phyloP scores from a whole-genome alignment of 1,140 invertebrate genomes.

The Drosophila simulans region DNA sequence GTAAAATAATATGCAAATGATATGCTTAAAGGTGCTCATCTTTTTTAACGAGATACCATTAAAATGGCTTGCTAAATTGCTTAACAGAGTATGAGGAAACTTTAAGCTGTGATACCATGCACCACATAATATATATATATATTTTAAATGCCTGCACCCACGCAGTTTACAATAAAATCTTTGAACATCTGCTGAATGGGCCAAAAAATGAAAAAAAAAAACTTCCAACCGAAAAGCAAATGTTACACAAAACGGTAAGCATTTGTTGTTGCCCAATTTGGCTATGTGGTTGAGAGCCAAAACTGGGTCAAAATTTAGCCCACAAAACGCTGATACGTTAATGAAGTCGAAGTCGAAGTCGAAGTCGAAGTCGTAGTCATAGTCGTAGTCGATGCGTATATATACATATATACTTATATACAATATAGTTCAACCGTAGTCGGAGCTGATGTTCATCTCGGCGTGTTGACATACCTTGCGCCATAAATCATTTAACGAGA shows the following conservation, averaged over 20 bases:
- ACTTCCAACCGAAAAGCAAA: constrained; percentile 20
- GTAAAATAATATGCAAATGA: neutral
- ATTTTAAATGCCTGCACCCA: constrained; percentile 19
- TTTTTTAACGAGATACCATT: neutral
- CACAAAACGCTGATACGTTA: constrained; percentile 47
- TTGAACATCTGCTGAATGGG: constrained; percentile 9
- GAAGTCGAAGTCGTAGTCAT: constrained; percentile 11
- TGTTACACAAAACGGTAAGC: constrained; percentile 28
- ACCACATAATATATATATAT: constrained; percentile 15
- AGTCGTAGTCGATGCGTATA: neutral
- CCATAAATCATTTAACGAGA: constrained; percentile 56
- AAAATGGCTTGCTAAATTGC: neutral
- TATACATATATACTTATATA: constrained; percentile 20
- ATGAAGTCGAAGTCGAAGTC: constrained; percentile 35
- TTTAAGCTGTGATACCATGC: constrained; percentile 18
- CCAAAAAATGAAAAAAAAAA: neutral
- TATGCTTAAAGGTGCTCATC: neutral
- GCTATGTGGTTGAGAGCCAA: constrained; percentile 12
- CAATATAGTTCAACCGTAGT: constrained; percentile 8
- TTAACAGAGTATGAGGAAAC: neutral
- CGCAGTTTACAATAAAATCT: constrained; percentile 27
- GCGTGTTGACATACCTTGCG: constrained; percentile 57
- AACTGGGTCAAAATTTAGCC: constrained; percentile 59
- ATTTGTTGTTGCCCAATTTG: constrained; percentile 44
- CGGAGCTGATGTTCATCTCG: constrained; percentile 41